These are phyloP conservation scores for Chymomyza procnemis DNA, from an alignment of 2,888 invertebrate genomes.

Conservation along the genomic window DNA sequence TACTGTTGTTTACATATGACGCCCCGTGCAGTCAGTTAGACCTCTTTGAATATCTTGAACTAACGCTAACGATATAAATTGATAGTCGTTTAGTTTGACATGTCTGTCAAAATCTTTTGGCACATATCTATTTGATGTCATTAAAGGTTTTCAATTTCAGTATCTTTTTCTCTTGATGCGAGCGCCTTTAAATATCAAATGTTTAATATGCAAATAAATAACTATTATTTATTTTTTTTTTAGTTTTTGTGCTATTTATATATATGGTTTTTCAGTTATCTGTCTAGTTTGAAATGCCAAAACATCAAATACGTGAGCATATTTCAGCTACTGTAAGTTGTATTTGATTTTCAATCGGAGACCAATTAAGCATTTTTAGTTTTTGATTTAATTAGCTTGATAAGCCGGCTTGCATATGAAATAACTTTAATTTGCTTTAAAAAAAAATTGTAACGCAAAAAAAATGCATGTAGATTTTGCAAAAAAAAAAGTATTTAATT, in stretches of 20 bases:
- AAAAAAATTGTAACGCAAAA: too few relatives aligned
- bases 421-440: not conserved
- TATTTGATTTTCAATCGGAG: slow-evolving; percentile 59
- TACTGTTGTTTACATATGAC: not conserved
- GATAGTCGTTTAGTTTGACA: slow-evolving; percentile 41
- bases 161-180: slow-evolving; percentile 13
- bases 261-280: not conserved
- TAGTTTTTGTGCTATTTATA: not conserved
- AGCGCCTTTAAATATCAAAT: slow-evolving; percentile 51
- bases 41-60: not conserved
- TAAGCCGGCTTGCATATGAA: slow-evolving; percentile 20
- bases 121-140: slow-evolving; percentile 60
- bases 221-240: not conserved
- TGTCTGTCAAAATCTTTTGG: slow-evolving; percentile 67
- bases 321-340: slow-evolving; percentile 38
- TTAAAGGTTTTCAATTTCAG: slow-evolving; percentile 42
- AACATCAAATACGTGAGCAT: not conserved
- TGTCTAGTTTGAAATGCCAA: slow-evolving; percentile 27
- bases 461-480: too few relatives aligned
- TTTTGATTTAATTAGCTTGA: slow-evolving; percentile 63
- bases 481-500: too few relatives aligned
- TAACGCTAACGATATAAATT: slow-evolving; percentile 52
- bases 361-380: slow-evolving; percentile 64
- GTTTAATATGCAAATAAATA: slow-evolving; percentile 48
- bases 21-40: not conserved